Evolutionary conservation across 2,888 invertebrate species (phyloP), one percentile per base, ranked within the genome.

Genomic region (Eubasilissa splendida): DNA sequence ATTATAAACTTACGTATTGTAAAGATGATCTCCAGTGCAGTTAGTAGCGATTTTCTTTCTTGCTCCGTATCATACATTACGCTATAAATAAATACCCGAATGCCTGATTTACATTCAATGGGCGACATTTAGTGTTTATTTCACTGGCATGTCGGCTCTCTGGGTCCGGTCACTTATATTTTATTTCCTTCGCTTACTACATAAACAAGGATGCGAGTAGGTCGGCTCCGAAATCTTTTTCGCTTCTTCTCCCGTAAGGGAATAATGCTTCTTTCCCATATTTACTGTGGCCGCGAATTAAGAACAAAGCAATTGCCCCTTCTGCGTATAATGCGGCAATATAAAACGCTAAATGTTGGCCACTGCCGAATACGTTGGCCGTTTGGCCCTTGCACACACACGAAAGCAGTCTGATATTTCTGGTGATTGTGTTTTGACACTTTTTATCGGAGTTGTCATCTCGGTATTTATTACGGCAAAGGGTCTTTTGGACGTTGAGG

Each of bases 31-130:
- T 58, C n/a, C 11, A 9, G 9, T 58, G 11, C 58, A 58, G 58
- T 11, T 58, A 58, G 58, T 9, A 14, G 14, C 22, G 42, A 42
- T 42, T 75, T 59, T 53, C 52, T 42, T 75, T 22, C 63, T 63
- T 63, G 78, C 78, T 71, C 63, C 78, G 78, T 73, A 78, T 78
- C 71, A 78, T 73, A 79, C 75, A 75, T 53, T 68, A 77, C 52
- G 74, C 73, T 70, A 75, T 75, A 79, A 79, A 79, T 79, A 79
- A 79, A 79, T 78, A 78, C 78, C 73, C 78, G 73, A 73, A 73
- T 73, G 73, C 63, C 78, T 78, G 80, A 84, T 84, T 84, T 84
- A 84, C 83, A 84, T 84, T 84, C 82, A 84, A 84, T 84, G 83
- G 83, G 65, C 66, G 81, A 84, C 83, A 81, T 82, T 84, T 82